These are phyloP conservation scores for Sebastes reedi DNA, from an alignment of 2,797 vertebrate species.

Conservation along the genomic window DNA sequence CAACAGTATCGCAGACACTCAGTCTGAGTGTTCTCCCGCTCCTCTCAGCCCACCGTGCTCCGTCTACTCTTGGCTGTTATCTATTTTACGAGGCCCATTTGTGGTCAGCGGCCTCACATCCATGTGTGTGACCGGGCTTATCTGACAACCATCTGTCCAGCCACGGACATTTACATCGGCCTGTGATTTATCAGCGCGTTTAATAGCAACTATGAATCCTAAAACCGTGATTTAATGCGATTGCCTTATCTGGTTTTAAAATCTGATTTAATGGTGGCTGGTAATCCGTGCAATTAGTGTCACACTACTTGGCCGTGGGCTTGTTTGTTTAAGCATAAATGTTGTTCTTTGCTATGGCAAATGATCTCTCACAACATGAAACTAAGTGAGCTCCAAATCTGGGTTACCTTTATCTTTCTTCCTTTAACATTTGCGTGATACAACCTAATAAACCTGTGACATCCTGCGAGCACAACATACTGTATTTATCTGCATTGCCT, in stretches of 20 bases:
- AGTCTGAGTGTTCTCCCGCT: constrained; percentile 43
- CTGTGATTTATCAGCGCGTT: constrained; percentile 67
- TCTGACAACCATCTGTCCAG: constrained; percentile 74
- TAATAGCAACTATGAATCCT: constrained; percentile 61
- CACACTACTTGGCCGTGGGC: constrained; percentile 5
- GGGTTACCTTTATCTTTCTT: background rate
- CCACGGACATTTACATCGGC: constrained; percentile 64
- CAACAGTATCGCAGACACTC: constrained; percentile 57
- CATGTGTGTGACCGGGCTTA: constrained; percentile 67
- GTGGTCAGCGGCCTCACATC: constrained; percentile 64
- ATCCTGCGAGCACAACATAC: background rate
- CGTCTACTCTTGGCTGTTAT: constrained; percentile 53
- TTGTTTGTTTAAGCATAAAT: constrained; percentile 1
- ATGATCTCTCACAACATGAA: background rate
- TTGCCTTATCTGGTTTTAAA: constrained; percentile 49
- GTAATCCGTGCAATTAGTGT: constrained; percentile 38
- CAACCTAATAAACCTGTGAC: background rate
- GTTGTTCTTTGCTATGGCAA: background rate
- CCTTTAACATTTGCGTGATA: background rate
- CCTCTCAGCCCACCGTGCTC: constrained; percentile 31
- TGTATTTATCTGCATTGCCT: constrained; percentile 7
- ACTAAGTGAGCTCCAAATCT: background rate
- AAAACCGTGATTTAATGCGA: constrained; percentile 36
- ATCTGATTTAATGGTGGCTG: constrained; percentile 42
- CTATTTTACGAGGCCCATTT: constrained; percentile 69